Evolutionary conservation across 2,888 invertebrate genomes (phyloP), one percentile per base, ranked within the genome.

Genomic region (Prosapia bicincta): DNA sequence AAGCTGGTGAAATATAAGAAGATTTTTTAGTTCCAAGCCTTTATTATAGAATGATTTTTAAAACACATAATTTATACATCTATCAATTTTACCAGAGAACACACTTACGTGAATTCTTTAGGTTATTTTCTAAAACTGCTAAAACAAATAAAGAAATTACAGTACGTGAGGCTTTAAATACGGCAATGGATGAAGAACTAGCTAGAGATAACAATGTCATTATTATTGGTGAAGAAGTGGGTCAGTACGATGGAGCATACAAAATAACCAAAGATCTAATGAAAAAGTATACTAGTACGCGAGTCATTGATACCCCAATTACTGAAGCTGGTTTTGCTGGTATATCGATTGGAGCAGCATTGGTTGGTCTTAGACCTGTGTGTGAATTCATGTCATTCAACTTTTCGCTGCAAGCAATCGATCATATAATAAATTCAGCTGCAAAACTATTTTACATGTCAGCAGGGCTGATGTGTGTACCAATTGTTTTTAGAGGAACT

Each of bases 361-460:
- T 97, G 88, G 90, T 68, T 69, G 98, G 98, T 0, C 88, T 98
- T 26, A 88, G 91, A 82, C 98, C 98, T 0, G 90, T 98, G 80
- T 97, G 97, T 86, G 98, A 98, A 86, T 98, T 98, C 86, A 99
- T 99, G 98, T 98, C 98, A 0, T 97, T 94, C 85, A 99, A 99
- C 86, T 98, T 99, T 85, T 92, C 98, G 25, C 96, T 98, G 98
- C 98, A 98, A 88, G 97, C 97, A 65, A 98, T 99, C 83, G 98
- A 99, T 87, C 98, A 98, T 80, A 93, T 98, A 28, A 93, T 98
- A 82, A 98, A 98, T 86, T 97, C 97, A 0, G 98, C 98, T 6
- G 97, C 95, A 0, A 98, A 98, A 85, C 96, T 97, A 0, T 95
- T 91, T 86, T 99, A 98, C 87, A 98, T 98, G 98, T 98, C 97